Evolutionary conservation across 2,797 vertebrate species (phyloP).

Genomic region (Rhinichthys osculus): DNA sequence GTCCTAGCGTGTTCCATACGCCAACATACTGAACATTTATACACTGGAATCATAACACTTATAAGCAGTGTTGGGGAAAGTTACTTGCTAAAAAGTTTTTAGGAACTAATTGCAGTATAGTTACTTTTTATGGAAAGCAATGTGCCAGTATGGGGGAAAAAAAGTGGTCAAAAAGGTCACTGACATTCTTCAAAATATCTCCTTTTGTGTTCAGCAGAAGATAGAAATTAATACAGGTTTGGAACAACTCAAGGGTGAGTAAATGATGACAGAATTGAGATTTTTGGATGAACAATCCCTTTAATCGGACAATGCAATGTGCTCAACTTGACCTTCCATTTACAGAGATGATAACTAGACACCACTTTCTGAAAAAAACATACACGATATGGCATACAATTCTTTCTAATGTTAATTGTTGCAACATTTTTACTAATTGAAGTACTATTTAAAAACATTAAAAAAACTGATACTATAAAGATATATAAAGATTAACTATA

Average conservation of each 20-base stretch:
- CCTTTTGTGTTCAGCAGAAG: too few relatives aligned
- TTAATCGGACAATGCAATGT: not conserved
- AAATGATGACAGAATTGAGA: too few relatives aligned
- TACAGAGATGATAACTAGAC: not conserved
- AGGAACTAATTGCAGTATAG: too few relatives aligned
- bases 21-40: not conserved
- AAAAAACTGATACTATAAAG: not conserved
- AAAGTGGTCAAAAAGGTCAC: too few relatives aligned
- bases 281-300: not conserved
- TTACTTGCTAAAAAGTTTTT: too few relatives aligned
- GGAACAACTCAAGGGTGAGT: too few relatives aligned
- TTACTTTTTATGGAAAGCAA: too few relatives aligned
- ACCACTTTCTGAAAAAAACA: not conserved
- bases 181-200: too few relatives aligned
- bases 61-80: too few relatives aligned
- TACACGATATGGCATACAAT: not conserved
- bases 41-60: not conserved
- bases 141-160: too few relatives aligned
- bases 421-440: not conserved
- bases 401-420: not conserved
- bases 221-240: too few relatives aligned
- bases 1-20: not conserved
- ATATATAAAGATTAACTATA: not conserved
- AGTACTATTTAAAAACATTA: not conserved
- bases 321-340: not conserved